These are phyloP conservation scores for Dendrophyllia cribrosa DNA, from an alignment of 64 coral and sea anemone species.

Conservation along the genomic window DNA sequence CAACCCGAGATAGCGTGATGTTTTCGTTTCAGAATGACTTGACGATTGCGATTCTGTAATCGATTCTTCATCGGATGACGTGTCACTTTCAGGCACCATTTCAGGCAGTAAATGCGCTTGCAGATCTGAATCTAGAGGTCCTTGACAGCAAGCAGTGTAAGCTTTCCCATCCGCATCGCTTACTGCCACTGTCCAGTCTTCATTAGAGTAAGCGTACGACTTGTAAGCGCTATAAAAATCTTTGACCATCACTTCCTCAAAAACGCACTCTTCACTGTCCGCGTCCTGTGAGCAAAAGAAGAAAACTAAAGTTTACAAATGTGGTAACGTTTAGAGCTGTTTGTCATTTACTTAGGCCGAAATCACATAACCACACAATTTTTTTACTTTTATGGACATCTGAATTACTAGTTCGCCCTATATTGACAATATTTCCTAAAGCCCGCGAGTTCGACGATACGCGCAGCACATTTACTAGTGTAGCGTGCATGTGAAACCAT, in stretches of 20 bases:
- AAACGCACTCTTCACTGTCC: conserved; percentile 90
- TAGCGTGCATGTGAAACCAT: too few species aligned
- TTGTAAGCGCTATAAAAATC: conserved; percentile 89
- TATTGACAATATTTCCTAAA: too few species aligned
- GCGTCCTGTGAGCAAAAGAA: conserved; percentile 62
- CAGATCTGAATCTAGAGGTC: conserved; percentile 44
- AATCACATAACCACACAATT: too few species aligned
- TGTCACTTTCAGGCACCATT: conserved; percentile 34
- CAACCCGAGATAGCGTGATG: neutral
- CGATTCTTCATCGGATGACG: conserved; percentile 37
- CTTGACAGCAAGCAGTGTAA: conserved; percentile 41
- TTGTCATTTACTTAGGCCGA: too few species aligned
- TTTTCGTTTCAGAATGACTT: neutral
- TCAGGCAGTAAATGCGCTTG: conserved; percentile 50
- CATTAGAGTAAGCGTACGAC: conserved; percentile 83
- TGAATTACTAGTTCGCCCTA: too few species aligned
- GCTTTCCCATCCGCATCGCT: conserved; percentile 56
- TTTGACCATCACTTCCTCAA: conserved; percentile 80
- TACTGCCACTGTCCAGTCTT: conserved; percentile 78
- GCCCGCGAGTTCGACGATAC: too few species aligned
- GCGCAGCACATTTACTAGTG: too few species aligned
- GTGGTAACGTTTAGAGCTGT: neutral
- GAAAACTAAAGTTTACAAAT: neutral
- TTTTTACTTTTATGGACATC: too few species aligned
- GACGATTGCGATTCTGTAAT: neutral